Evolutionary conservation across 37 sponge, comb jelly and placozoan genomes (phyloP), one percentile per base, ranked within the genome.

Genomic region (Agelas oroides): DNA sequence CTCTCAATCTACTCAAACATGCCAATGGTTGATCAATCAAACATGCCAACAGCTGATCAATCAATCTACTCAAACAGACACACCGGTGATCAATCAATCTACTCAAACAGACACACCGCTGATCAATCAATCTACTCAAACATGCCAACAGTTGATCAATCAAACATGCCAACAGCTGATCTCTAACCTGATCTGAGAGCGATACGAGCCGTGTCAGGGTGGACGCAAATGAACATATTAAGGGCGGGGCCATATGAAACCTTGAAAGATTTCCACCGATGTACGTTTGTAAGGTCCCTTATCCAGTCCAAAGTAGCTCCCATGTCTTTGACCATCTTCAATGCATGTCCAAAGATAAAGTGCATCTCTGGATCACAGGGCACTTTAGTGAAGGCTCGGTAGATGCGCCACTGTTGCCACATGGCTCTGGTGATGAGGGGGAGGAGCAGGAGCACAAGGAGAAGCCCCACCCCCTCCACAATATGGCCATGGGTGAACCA

Each of bases 311-410:
- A 57, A 65, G 58, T 58, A 18, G 32, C 57, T 23, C 81, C 81
- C 81, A 53, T 69, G 69, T 80, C 81, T 11, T 34, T 12, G 1
- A 80, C 25, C 36, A 80, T 68, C 81, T 46, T 81, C 2, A 82
- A 82, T 17, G 40, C 81, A 32, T 88, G 88, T 24, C 88, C 88
- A 23, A 88, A 41, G 35, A 88, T 56, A 19, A 73, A 75, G 33
- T 81, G 76, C 38, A 67, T 68, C 19, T 73, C 75, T 28, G 60
- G 63, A 30, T 87, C 87, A 41, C 23, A 35, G 56, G 80, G 87
- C 19, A 87, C 62, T 24, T 46, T 46, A 37, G 68, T 40, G 39
- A 87, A 79, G 25, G 73, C 87, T 16, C 13, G 18, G 57, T 79
- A 64, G 66, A 84, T n/a, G 17, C 85, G 14, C 76, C 75, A 75